phyloP scores from a whole-genome alignment of 1,140 invertebrate species.

The Steinernema feltiae region DNA sequence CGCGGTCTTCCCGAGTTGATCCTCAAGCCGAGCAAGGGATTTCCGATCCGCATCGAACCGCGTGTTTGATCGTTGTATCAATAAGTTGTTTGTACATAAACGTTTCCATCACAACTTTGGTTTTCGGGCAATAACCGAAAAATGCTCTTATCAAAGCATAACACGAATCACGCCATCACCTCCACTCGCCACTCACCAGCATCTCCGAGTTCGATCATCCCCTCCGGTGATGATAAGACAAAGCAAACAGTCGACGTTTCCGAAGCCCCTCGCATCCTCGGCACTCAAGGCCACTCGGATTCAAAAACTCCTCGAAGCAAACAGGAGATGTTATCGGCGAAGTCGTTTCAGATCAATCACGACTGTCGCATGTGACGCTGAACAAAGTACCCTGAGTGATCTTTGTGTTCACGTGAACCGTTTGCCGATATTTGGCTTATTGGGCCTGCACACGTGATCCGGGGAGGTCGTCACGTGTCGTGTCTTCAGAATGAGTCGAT shows the following conservation, averaged over 20 bases:
- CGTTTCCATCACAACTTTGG: too few species aligned
- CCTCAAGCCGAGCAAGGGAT: slow-evolving; percentile 28
- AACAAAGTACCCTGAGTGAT: not conserved
- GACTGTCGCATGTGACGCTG: not conserved
- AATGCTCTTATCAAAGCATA: too few species aligned
- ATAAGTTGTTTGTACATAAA: not conserved
- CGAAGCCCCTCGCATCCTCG: too few species aligned
- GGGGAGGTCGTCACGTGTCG: too few species aligned
- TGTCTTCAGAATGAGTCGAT: too few species aligned
- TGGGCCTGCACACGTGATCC: not conserved
- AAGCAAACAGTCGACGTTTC: too few species aligned
- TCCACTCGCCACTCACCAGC: too few species aligned
- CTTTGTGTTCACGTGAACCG: not conserved
- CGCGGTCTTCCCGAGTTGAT: slow-evolving; percentile 32
- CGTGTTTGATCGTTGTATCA: not conserved
- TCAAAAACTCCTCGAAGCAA: not conserved
- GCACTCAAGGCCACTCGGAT: too few species aligned
- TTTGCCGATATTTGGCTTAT: not conserved
- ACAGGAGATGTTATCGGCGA: not conserved
- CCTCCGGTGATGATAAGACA: too few species aligned
- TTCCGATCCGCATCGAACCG: slow-evolving; percentile 45
- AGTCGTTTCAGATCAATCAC: not conserved
- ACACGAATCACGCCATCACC: too few species aligned
- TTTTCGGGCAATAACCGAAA: too few species aligned
- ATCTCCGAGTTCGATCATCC: too few species aligned